Evolutionary conservation across 2,888 invertebrate genomes (phyloP), one percentile per base, ranked within the genome.

Genomic region (Mechanitis mazaeus): DNA sequence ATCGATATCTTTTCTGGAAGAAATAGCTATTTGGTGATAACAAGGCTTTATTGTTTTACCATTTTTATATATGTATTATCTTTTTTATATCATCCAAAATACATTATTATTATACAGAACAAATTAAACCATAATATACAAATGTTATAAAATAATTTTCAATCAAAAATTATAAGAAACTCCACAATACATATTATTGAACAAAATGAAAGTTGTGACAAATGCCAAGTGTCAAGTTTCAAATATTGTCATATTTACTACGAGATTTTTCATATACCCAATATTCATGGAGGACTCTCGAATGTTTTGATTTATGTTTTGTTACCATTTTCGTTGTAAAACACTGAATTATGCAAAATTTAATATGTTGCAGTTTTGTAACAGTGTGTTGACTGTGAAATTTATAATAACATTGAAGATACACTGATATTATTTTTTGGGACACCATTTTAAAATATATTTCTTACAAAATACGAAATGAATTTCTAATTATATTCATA

Each of bases 311-410:
- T 64, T 61, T 66, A 64, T 55, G 57, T 55, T 61, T 54, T 59
- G 53, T 64, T 53, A 54, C 59, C 58, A 50, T 58, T 59, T 58
- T 63, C 20, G 33, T 11, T 50, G 47, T 53, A 56, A 62, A 61
- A 54, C 55, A 59, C 57, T 64, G 65, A 65, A 61, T 65, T 64
- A 64, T 65, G 60, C 65, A 65, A 54, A 56, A 54, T 61, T 65
- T 64, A 65, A 61, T 65, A 61, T 64, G 61, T 63, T 56, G 57
- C 58, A 57, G 56, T 56, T 57, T 55, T 55, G 55, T 53, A 59
- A 56, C 42, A 54, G 58, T 46, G 60, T 58, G 35, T 54, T 50
- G 50, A 6, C 50, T 9, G n/a, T 28, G 31, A 28, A 50, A 3
- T 3, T 47, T 50, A 6, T 31, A 31, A 31, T 31, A 50, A 50